These are phyloP conservation scores for Cyclina sinensis DNA, from an alignment of 1,140 invertebrate species.

Conservation along the genomic window DNA sequence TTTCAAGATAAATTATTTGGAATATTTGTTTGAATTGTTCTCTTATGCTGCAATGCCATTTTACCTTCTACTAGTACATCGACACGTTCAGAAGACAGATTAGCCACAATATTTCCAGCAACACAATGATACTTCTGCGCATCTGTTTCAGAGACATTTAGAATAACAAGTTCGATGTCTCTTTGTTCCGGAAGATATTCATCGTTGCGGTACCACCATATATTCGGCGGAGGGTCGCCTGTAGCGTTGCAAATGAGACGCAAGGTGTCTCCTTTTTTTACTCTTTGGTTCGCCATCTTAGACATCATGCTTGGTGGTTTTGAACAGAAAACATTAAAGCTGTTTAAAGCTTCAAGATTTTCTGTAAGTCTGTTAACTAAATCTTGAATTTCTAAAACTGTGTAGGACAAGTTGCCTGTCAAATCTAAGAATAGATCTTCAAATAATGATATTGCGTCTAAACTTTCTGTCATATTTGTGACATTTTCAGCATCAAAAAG, in stretches of 20 bases:
- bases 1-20: background rate
- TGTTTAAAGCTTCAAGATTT: background rate
- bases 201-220: conserved; percentile 38
- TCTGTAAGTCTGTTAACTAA: background rate
- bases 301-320: background rate
- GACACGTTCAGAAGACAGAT: conserved; percentile 14
- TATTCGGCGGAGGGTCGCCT: background rate
- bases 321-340: conserved; percentile 40
- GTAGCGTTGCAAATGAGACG: conserved; percentile 16
- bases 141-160: conserved; percentile 22
- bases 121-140: conserved; percentile 28
- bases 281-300: background rate
- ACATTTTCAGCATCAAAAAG: conserved; percentile 32
- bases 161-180: background rate
- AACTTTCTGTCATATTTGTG: conserved; percentile 1
- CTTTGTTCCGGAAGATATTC: background rate
- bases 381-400: conserved; percentile 1
- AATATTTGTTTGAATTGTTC: background rate
- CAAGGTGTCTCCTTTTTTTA: background rate
- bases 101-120: conserved; percentile 56
- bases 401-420: conserved; percentile 11
- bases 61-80: conserved; percentile 33
- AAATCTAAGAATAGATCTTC: conserved; percentile 28
- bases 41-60: background rate
- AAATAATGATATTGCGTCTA: conserved; percentile 9